Conservation (phyloP, 1,140 invertebrate species). For the Parasteatoda tepidariorum region DNA sequence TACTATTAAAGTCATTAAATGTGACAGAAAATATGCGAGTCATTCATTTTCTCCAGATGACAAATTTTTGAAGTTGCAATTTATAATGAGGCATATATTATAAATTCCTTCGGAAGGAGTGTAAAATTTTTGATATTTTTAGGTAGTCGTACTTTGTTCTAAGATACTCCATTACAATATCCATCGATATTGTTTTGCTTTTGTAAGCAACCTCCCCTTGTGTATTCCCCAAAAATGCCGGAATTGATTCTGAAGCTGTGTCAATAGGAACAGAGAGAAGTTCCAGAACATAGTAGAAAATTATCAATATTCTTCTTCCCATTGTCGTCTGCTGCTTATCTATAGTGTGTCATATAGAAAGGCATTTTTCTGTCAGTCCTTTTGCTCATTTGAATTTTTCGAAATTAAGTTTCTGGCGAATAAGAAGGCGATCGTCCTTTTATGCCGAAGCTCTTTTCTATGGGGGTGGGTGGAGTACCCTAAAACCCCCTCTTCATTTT, state of each 20-base stretch:
- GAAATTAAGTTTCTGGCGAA: constrained; percentile 56
- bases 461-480: not conserved
- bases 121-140: too few species aligned
- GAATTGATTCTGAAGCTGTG: not conserved
- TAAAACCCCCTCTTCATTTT: not conserved
- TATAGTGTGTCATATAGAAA: constrained; percentile 44
- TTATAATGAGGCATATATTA: too few species aligned
- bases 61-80: too few species aligned
- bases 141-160: too few species aligned
- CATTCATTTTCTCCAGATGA: too few species aligned
- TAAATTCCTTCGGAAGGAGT: too few species aligned
- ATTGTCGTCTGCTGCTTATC: constrained; percentile 39
- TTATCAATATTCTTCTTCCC: not conserved
- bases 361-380: constrained; percentile 18
- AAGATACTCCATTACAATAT: too few species aligned
- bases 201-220: too few species aligned
- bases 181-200: too few species aligned
- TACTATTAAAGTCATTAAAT: too few species aligned
- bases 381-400: constrained; percentile 57
- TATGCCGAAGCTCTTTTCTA: constrained; percentile 4
- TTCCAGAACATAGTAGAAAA: not conserved
- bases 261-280: not conserved
- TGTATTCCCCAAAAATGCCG: not conserved
- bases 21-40: too few species aligned
- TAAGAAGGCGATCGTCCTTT: constrained; percentile 28